Conservation (phyloP, 2,113 vertebrate species). For the Chauna torquata region DNA sequence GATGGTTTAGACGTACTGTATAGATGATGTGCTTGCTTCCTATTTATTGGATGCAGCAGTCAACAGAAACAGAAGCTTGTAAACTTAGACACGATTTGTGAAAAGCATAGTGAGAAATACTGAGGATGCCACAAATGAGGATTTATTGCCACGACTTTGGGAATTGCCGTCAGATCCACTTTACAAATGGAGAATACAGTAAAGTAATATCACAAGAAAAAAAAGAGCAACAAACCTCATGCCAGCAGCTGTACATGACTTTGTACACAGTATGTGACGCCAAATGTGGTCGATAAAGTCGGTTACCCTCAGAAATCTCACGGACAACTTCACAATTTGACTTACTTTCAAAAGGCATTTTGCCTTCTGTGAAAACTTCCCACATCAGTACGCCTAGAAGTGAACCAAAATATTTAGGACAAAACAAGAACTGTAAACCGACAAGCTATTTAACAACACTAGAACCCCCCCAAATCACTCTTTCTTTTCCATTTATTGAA, state of each 20-base stretch:
- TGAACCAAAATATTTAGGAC: background rate
- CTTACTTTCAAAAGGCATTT: conserved; percentile 84
- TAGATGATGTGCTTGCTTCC: background rate
- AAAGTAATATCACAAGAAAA: background rate
- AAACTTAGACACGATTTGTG: background rate
- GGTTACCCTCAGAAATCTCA: conserved; percentile 83
- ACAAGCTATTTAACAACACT: background rate
- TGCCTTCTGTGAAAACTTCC: conserved; percentile 90
- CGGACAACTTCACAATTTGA: conserved; percentile 84
- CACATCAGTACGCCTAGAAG: conserved; percentile 88
- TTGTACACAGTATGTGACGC: conserved; percentile 77
- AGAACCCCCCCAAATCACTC: background rate
- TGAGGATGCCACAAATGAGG: background rate
- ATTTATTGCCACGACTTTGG: background rate
- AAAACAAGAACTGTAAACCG: background rate
- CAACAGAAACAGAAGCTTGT: background rate
- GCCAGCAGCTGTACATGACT: conserved; percentile 92
- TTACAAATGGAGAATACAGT: background rate
- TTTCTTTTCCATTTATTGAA: background rate
- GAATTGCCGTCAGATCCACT: background rate
- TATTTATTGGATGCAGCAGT: background rate
- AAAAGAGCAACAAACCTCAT: conserved; percentile 77
- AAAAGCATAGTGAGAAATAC: background rate
- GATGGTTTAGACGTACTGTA: background rate
- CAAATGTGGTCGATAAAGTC: conserved; percentile 84